Percentiles rank a stretch among this genome's conserved stretches.
Conservation (phyloP, 2,888 invertebrate species). For the Drosophila atripex region DNA sequence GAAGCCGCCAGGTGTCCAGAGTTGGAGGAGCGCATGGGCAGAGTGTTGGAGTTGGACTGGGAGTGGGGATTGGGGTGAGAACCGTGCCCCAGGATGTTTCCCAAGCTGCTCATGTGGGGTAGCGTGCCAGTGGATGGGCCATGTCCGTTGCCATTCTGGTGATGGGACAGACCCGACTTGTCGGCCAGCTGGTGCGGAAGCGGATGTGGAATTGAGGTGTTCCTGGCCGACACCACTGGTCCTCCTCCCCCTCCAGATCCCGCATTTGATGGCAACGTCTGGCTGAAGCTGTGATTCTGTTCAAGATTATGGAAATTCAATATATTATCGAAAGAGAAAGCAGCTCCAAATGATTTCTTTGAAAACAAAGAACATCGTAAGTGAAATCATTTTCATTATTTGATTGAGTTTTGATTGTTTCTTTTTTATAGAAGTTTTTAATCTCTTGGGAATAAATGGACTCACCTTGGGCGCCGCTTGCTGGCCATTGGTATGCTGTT, state of each 20-base stretch:
- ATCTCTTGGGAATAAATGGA: background rate
- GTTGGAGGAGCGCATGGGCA: slow-evolving; percentile 39
- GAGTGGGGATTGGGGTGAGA: slow-evolving; percentile 48
- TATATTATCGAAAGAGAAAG: background rate
- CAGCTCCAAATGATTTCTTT: background rate
- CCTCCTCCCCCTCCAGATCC: slow-evolving; percentile 39
- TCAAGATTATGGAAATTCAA: slow-evolving; percentile 2
- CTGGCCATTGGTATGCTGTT: slow-evolving; percentile 69
- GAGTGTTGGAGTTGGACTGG: slow-evolving; percentile 53
- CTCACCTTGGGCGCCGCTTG: slow-evolving; percentile 63
- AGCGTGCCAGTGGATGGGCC: slow-evolving; percentile 36
- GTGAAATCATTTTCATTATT: background rate
- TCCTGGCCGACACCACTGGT: slow-evolving; percentile 80
- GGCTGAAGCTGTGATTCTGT: slow-evolving; percentile 65
- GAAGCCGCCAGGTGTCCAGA: slow-evolving; percentile 21
- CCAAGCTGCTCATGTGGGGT: slow-evolving; percentile 50
- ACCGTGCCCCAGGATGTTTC: slow-evolving; percentile 47
- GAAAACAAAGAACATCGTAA: background rate
- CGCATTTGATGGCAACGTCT: slow-evolving; percentile 78
- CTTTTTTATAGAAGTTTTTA: background rate
- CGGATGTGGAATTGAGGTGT: slow-evolving; percentile 84
- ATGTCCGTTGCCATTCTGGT: slow-evolving; percentile 43
- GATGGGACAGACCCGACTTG: slow-evolving; percentile 58
- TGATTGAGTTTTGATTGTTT: background rate
- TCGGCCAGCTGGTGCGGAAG: slow-evolving; percentile 82